Evolutionary conservation across 1,140 invertebrate genomes (phyloP).

Genomic region (Drosophila jambulina): DNA sequence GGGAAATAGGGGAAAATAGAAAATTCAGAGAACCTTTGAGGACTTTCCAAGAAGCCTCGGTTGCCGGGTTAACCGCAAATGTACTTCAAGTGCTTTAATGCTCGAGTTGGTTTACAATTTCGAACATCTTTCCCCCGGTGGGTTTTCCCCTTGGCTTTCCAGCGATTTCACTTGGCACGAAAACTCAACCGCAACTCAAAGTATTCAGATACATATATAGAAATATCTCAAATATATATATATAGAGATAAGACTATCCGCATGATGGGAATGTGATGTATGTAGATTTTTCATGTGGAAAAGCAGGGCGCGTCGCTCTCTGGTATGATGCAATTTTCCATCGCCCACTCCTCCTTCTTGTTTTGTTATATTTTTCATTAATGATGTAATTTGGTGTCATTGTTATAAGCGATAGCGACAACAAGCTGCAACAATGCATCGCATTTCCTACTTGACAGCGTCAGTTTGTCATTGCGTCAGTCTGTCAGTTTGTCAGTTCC

Average conservation of each 20-base stretch:
- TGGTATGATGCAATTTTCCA: constrained; percentile 39
- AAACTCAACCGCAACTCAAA: constrained; percentile 32
- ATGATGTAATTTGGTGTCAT: constrained; percentile 73
- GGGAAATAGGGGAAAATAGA: neutral
- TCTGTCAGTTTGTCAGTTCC: constrained; percentile 24
- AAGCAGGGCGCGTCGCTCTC: constrained; percentile 31
- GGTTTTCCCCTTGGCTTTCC: constrained; percentile 16
- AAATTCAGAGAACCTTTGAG: constrained; percentile 3
- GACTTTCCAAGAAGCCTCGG: neutral
- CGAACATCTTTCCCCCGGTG: neutral
- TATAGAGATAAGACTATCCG: constrained; percentile 6
- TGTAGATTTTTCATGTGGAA: constrained; percentile 9
- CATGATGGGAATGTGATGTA: neutral
- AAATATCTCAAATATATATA: constrained; percentile 8
- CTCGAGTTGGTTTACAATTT: constrained; percentile 19
- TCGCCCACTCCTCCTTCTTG: constrained; percentile 10
- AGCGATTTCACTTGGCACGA: constrained; percentile 37
- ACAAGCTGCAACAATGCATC: constrained; percentile 47
- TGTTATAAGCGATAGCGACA: constrained; percentile 54
- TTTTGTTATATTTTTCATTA: constrained; percentile 61
- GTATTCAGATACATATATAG: constrained; percentile 18
- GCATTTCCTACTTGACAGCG: constrained; percentile 66
- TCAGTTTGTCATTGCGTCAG: constrained; percentile 48
- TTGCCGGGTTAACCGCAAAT: constrained; percentile 23
- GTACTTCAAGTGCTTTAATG: constrained; percentile 30